Conservation (phyloP, 2,888 invertebrate genomes). For the Machimus atricapillus region DNA sequence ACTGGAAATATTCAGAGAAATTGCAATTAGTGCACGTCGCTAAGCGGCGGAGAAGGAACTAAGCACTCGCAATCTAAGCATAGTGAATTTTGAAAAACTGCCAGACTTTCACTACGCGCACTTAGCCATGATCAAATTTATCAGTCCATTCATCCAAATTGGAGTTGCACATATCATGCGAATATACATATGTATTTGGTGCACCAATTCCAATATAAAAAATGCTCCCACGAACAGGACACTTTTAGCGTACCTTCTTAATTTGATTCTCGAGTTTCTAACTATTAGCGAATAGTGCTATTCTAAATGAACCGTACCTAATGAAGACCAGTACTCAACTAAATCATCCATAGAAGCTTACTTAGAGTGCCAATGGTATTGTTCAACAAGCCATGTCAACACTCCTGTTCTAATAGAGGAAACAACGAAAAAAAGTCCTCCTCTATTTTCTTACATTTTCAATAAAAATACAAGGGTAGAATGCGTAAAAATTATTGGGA, state of each 20-base stretch:
- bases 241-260: not conserved
- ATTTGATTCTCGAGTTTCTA: not conserved
- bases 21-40: not conserved
- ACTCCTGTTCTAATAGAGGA: not conserved
- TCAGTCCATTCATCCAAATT: not conserved
- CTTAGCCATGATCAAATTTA: not conserved
- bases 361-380: not conserved
- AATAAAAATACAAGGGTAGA: slow-evolving; percentile 3
- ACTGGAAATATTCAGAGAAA: not conserved
- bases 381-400: not conserved
- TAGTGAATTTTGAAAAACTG: not conserved
- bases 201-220: not conserved
- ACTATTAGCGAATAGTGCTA: not conserved
- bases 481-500: not conserved
- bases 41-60: not conserved
- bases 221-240: not conserved
- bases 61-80: not conserved
- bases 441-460: slow-evolving; percentile 4
- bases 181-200: not conserved
- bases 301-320: slow-evolving; percentile 21
- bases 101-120: not conserved
- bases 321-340: slow-evolving; percentile 42
- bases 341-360: slow-evolving; percentile 28
- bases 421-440: not conserved
- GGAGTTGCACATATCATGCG: not conserved